Percentiles rank a stretch among this genome's conserved stretches.
Evolutionary conservation across 2,888 invertebrate genomes (phyloP).

Genomic region (Palloptera scutellata): DNA sequence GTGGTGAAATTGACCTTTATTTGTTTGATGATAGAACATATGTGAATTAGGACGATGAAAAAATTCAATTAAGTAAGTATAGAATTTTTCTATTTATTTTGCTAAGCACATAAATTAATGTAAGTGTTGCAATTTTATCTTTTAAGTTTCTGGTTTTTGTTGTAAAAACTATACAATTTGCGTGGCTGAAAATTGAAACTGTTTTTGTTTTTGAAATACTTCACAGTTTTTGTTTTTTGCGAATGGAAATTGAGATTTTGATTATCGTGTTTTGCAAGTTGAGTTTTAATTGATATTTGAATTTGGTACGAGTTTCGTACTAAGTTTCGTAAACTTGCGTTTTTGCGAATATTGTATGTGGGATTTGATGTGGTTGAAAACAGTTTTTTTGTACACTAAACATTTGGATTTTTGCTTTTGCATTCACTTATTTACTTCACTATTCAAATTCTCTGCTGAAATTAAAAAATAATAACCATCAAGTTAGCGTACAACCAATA

Average conservation of each 20-base stretch:
- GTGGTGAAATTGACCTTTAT: slow-evolving; percentile 40
- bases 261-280: slow-evolving; percentile 11
- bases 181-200: too few species aligned
- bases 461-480: slow-evolving; percentile 31
- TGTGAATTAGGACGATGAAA: background rate
- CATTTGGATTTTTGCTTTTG: slow-evolving; percentile 15
- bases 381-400: slow-evolving; percentile 11
- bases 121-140: background rate
- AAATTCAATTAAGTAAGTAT: background rate
- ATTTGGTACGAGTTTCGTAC: slow-evolving; percentile 10
- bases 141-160: slow-evolving; percentile 6
- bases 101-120: too few species aligned
- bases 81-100: too few species aligned
- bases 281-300: slow-evolving; percentile 17
- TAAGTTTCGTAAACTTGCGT: slow-evolving; percentile 15
- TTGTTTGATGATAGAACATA: slow-evolving; percentile 15
- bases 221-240: background rate
- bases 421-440: slow-evolving; percentile 21
- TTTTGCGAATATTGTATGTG: background rate
- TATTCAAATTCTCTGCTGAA: slow-evolving; percentile 29
- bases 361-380: background rate
- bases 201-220: too few species aligned
- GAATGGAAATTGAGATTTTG: background rate
- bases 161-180: slow-evolving; percentile 22
- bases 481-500: slow-evolving; percentile 16